phyloP scores from a whole-genome alignment of 2,113 vertebrate genomes.

The Equus przewalskii region DNA sequence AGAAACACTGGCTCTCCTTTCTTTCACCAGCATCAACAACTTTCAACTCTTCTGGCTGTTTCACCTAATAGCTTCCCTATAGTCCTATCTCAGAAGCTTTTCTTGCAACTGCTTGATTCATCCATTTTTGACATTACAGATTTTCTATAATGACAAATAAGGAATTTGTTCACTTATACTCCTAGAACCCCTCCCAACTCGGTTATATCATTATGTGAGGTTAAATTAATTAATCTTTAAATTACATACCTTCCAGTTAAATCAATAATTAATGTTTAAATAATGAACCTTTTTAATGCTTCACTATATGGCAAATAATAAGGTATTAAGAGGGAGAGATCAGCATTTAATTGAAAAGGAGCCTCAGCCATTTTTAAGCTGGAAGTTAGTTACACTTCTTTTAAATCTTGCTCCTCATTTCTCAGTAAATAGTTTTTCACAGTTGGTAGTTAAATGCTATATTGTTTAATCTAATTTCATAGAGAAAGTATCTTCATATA shows the following conservation, averaged over 20 bases:
- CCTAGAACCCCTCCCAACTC: neutral
- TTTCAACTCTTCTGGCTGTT: neutral
- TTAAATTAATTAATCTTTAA: neutral
- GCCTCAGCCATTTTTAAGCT: neutral
- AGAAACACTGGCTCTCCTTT: neutral
- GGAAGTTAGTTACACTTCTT: neutral
- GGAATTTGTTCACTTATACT: neutral
- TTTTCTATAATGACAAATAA: neutral
- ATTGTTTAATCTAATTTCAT: neutral
- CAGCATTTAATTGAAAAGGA: neutral
- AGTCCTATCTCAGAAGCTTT: neutral
- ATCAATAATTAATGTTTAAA: conserved; percentile 15
- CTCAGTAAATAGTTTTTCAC: neutral
- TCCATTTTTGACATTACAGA: neutral
- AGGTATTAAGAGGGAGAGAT: neutral
- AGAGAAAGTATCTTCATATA: neutral
- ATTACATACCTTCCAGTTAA: neutral
- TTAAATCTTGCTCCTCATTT: neutral
- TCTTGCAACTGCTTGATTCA: neutral
- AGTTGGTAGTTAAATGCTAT: neutral
- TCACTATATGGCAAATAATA: neutral
- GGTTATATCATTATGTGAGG: neutral
- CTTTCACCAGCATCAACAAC: neutral
- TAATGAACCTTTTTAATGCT: neutral
- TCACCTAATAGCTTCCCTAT: neutral